Conservation (phyloP, 92 coral and sea anemone species). For the Phenganax stokvisi region DNA sequence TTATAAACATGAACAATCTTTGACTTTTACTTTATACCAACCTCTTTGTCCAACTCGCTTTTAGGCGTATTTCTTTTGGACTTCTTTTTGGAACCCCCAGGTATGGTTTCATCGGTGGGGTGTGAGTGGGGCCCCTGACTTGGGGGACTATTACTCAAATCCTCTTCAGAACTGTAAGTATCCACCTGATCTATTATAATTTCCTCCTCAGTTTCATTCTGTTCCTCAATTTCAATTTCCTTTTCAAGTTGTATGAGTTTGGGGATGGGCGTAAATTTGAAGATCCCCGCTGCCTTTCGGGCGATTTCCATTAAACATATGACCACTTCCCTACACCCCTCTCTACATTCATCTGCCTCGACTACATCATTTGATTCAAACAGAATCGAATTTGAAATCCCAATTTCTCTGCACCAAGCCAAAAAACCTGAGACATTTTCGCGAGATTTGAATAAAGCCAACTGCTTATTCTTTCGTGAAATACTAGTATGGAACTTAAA, state of each 20-base stretch:
- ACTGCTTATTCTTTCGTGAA: conserved; percentile 59
- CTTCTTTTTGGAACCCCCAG: conserved; percentile 46
- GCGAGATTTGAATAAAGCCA: conserved; percentile 82
- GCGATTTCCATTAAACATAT: conserved; percentile 98
- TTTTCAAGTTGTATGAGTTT: conserved; percentile 81
- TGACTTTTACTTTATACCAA: conserved; percentile 29
- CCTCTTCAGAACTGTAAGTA: conserved; percentile 30
- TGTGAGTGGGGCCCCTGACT: conserved; percentile 52
- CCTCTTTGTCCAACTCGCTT: conserved; percentile 92
- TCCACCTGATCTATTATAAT: conserved; percentile 43
- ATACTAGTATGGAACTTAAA: conserved; percentile 57
- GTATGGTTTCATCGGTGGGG: conserved; percentile 29
- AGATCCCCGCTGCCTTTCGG: conserved; percentile 56
- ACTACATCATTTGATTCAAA: conserved; percentile 98
- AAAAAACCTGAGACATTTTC: conserved; percentile 94
- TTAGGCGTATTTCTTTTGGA: conserved; percentile 60
- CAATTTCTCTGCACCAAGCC: conserved; percentile 92
- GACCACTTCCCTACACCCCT: conserved; percentile 90
- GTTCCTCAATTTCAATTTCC: conserved; percentile 92
- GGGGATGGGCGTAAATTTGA: conserved; percentile 73
- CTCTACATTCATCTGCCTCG: conserved; percentile 88
- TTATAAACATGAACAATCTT: not conserved
- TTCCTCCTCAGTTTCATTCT: conserved; percentile 41
- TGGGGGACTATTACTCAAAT: conserved; percentile 22
- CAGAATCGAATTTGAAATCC: conserved; percentile 87